phyloP scores from a whole-genome alignment of 2,797 vertebrate genomes.

The Bryconaethiops microstoma region DNA sequence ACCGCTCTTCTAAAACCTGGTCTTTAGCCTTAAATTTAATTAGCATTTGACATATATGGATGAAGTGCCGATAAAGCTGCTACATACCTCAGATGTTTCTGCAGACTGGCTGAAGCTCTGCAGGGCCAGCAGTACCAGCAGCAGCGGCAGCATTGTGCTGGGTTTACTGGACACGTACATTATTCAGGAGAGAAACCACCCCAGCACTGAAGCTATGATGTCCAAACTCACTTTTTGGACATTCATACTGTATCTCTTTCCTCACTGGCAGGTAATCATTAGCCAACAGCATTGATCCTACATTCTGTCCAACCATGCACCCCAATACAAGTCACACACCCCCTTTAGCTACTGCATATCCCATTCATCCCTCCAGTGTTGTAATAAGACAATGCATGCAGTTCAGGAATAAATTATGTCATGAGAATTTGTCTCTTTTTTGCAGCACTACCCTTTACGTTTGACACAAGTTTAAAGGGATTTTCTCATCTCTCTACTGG shows the following conservation, averaged over 20 bases:
- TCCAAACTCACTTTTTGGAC: neutral
- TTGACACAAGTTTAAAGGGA: neutral
- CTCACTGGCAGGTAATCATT: slow-evolving; percentile 60
- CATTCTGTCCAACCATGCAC: neutral
- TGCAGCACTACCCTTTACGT: neutral
- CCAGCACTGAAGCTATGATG: neutral
- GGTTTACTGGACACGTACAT: neutral
- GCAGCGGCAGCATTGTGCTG: slow-evolving; percentile 41
- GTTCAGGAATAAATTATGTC: neutral
- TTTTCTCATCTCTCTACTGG: neutral
- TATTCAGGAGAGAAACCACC: slow-evolving; percentile 2
- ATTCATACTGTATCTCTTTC: neutral
- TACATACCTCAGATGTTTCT: slow-evolving; percentile 31
- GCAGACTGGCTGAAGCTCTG: slow-evolving; percentile 16
- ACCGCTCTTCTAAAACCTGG: no score
- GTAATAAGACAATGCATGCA: neutral
- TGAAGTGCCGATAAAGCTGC: neutral
- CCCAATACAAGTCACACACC: neutral
- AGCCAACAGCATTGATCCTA: slow-evolving; percentile 54
- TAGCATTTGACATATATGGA: neutral
- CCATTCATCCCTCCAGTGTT: no score
- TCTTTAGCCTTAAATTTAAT: no score
- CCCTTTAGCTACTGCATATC: neutral
- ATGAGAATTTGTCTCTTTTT: neutral
- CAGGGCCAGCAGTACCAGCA: slow-evolving; percentile 48